Evolutionary conservation across 2,113 vertebrate genomes (phyloP).

Genomic region (Gobius niger): DNA sequence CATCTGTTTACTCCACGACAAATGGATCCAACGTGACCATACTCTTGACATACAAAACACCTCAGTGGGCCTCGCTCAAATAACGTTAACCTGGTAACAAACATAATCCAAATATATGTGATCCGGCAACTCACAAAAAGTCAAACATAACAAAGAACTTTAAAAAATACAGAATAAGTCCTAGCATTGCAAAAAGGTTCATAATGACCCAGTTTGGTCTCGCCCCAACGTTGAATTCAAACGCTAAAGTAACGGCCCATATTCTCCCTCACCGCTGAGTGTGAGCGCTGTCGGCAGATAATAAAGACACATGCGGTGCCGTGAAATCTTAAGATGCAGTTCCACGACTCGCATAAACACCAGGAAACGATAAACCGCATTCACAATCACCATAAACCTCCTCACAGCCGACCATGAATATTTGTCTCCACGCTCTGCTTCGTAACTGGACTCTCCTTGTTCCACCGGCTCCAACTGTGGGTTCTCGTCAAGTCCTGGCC

Average conservation of each 20-base stretch:
- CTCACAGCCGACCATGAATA: not conserved
- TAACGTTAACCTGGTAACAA: too few relatives aligned
- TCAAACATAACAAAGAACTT: too few relatives aligned
- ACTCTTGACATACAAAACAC: too few relatives aligned
- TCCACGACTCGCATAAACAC: not conserved
- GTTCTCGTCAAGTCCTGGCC: not conserved
- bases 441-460: not conserved
- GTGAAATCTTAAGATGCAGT: not conserved
- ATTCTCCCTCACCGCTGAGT: not conserved
- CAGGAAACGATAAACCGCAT: not conserved
- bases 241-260: not conserved
- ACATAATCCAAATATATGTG: too few relatives aligned
- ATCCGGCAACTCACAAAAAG: too few relatives aligned
- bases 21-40: too few relatives aligned
- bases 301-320: not conserved
- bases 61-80: too few relatives aligned
- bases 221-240: too few relatives aligned
- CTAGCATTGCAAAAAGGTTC: too few relatives aligned
- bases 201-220: too few relatives aligned
- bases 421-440: not conserved
- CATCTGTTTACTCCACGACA: too few relatives aligned
- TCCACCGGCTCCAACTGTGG: not conserved
- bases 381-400: not conserved
- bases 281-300: not conserved
- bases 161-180: too few relatives aligned